Conservation (phyloP, 2,888 invertebrate genomes). For the Euclidia mi region DNA sequence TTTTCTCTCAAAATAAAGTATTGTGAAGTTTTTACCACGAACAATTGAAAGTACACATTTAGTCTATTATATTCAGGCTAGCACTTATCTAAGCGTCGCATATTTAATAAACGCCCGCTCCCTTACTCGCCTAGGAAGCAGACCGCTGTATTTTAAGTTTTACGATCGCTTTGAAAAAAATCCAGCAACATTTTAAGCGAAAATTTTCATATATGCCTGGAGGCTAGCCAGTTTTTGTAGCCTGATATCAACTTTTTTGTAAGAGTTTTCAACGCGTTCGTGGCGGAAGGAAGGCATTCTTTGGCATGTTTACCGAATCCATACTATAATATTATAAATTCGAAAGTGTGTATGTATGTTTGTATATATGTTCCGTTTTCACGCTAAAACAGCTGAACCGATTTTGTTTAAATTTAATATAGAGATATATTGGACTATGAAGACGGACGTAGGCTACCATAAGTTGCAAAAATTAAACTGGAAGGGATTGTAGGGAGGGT, state of each 20-base stretch:
- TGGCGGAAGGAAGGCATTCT: slow-evolving; percentile 13
- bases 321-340: neutral
- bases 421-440: no score
- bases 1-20: no score
- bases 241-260: slow-evolving; percentile 29
- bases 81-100: slow-evolving; percentile 13
- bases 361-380: no score
- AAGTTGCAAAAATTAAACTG: no score
- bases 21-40: neutral
- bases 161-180: slow-evolving; percentile 39
- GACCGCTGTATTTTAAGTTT: slow-evolving; percentile 43
- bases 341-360: no score
- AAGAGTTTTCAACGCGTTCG: slow-evolving; percentile 12
- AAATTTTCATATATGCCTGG: slow-evolving; percentile 35
- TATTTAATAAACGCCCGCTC: slow-evolving; percentile 12
- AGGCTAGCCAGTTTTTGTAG: slow-evolving; percentile 20
- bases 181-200: slow-evolving; percentile 28
- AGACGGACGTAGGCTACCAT: no score
- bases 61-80: slow-evolving; percentile 2
- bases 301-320: slow-evolving; percentile 3
- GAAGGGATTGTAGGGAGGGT: no score
- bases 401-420: no score
- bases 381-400: no score
- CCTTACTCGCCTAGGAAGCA: slow-evolving; percentile 31
- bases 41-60: neutral